Conservation (phyloP, 53 echinoderm and acorn worm species). For the Apostichopus leukothele region DNA sequence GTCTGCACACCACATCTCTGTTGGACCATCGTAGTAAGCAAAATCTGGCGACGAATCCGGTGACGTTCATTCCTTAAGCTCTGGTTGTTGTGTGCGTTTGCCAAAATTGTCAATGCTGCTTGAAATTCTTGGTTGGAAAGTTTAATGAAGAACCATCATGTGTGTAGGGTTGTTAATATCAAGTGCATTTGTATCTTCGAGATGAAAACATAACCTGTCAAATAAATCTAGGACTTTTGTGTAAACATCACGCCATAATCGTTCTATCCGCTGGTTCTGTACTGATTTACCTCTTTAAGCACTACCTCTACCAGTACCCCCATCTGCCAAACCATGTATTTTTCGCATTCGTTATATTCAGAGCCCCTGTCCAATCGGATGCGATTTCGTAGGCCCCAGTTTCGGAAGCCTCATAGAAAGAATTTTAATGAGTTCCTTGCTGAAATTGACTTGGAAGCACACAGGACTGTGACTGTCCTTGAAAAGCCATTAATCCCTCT, state of each 20-base stretch:
- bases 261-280: slow-evolving; percentile 60
- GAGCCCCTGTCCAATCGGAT: slow-evolving; percentile 43
- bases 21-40: slow-evolving; percentile 46
- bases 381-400: slow-evolving; percentile 47
- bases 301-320: slow-evolving; percentile 52
- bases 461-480: not conserved
- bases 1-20: slow-evolving; percentile 48
- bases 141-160: not conserved
- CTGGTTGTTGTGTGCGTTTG: slow-evolving; percentile 42
- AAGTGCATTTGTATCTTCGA: slow-evolving; percentile 42
- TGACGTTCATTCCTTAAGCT: slow-evolving; percentile 41
- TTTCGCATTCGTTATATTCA: slow-evolving; percentile 48
- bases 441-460: not conserved
- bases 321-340: slow-evolving; percentile 52
- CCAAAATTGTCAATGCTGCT: slow-evolving; percentile 30
- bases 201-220: slow-evolving; percentile 48
- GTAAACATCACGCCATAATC: slow-evolving; percentile 58
- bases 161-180: slow-evolving; percentile 25
- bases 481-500: slow-evolving; percentile 29
- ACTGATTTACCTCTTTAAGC: slow-evolving; percentile 51
- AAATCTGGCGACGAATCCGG: not conserved
- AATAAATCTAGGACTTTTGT: slow-evolving; percentile 46
- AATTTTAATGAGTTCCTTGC: slow-evolving; percentile 1
- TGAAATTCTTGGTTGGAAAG: slow-evolving; percentile 17
- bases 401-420: slow-evolving; percentile 12